Evolutionary conservation across 2,797 vertebrate genomes (phyloP), one percentile per base, ranked within the genome.

Genomic region (Leptoclinus maculatus): DNA sequence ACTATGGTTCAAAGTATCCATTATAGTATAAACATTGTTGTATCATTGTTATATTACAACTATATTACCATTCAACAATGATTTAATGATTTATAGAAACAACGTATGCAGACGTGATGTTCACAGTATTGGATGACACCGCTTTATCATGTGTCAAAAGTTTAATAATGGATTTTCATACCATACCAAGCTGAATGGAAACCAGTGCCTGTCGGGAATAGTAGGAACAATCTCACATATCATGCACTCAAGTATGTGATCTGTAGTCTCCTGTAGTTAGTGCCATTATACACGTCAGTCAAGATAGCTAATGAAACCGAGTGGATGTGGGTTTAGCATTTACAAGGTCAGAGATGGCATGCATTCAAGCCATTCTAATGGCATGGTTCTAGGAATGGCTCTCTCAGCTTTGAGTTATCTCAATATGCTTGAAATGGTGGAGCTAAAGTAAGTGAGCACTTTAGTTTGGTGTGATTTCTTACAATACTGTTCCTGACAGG

Each of bases 271-370:
- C 29, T 11, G n/a, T 34, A 36, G 38, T 56, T 29, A 9, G n/a
- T 29, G n/a, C 16, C 39, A 64, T 47, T 70, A 36, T 23, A 65
- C 23, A 71, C 14, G 23, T 71, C n/a, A 60, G 29, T 49, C 43
- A 60, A 39, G 14, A 43, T 25, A 38, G 29, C 63, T 25, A 53
- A 32, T 68, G 4, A 77, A 77, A 39, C 51, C 47, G 13, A 49
- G 23, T 8, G 4, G 32, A 23, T 29, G 32, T 7, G 21, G 7
- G 16, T 36, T 64, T 38, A 64, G 19, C 7, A 27, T 45, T 27
- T 47, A 60, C 45, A 53, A 53, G 27, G n/a, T 34, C 27, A 32
- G 14, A 47, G 56, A 47, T 23, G 38, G 2, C 17, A 47, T 32
- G 32, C 32, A 49, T 25, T 8, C 13, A 9, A 10, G n/a, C 17